A percentile compares a stretch with the other conserved stretches of the same genome.
phyloP scores from a whole-genome alignment of 1,140 invertebrate genomes.

The Tetramorium alpestre region DNA sequence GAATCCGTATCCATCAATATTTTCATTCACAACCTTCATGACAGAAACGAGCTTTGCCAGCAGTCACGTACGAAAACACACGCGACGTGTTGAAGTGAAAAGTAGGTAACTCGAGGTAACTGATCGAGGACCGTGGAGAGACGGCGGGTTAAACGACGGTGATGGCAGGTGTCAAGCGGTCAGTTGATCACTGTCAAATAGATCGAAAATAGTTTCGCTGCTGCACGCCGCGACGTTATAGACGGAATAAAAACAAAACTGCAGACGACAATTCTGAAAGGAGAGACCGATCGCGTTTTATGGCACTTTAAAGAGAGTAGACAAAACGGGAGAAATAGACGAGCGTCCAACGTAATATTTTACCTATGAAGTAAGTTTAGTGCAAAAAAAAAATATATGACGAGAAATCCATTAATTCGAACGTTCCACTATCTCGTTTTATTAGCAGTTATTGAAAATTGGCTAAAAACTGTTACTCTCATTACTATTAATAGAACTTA shows the following conservation, averaged over 20 bases:
- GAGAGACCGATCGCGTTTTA: slow-evolving; percentile 30
- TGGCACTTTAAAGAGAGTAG: slow-evolving; percentile 10
- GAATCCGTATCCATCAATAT: slow-evolving; percentile 74
- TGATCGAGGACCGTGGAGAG: slow-evolving; percentile 70
- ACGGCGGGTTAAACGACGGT: slow-evolving; percentile 72
- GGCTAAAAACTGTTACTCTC: background rate
- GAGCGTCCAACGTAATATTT: background rate
- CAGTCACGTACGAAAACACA: slow-evolving; percentile 79
- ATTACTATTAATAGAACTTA: background rate
- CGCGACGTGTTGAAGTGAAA: slow-evolving; percentile 69
- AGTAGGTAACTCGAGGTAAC: slow-evolving; percentile 76
- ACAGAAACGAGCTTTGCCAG: slow-evolving; percentile 69
- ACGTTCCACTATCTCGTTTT: background rate
- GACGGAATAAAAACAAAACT: slow-evolving; percentile 43
- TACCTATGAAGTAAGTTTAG: background rate
- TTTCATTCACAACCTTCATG: slow-evolving; percentile 78
- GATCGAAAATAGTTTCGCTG: slow-evolving; percentile 37
- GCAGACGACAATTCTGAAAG: background rate
- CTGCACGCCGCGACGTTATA: background rate
- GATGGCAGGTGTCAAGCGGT: slow-evolving; percentile 78
- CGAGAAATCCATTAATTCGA: background rate
- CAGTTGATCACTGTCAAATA: slow-evolving; percentile 67
- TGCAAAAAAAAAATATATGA: background rate
- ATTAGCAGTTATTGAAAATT: background rate
- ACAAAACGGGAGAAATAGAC: background rate